Evolutionary conservation across 2,888 invertebrate species (phyloP).

Genomic region (Pasiphila rectangulata): DNA sequence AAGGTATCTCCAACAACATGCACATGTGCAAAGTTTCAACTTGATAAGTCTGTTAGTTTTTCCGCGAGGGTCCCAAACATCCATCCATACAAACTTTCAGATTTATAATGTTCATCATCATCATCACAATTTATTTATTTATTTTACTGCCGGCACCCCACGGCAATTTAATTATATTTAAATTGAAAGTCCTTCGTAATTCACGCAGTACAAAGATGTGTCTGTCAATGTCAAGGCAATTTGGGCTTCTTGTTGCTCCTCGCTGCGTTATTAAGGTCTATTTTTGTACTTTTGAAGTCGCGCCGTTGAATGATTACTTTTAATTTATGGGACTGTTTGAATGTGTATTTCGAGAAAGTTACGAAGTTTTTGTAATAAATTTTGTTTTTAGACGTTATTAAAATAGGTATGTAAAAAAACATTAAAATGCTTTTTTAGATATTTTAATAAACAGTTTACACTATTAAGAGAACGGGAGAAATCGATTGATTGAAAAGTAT

Average conservation of each 20-base stretch:
- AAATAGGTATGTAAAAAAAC: too few species aligned
- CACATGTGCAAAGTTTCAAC: too few species aligned
- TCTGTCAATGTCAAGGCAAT: slow-evolving; percentile 22
- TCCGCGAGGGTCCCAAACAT: too few species aligned
- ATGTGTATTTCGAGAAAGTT: slow-evolving; percentile 1
- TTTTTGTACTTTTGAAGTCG: slow-evolving; percentile 19
- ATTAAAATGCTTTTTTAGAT: background rate
- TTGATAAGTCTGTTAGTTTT: too few species aligned
- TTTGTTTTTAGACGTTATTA: background rate
- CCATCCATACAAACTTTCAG: too few species aligned
- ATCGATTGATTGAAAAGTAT: too few species aligned
- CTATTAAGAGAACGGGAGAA: too few species aligned
- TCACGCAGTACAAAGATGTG: slow-evolving; percentile 12
- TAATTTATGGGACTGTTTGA: slow-evolving; percentile 9
- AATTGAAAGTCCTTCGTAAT: slow-evolving; percentile 2
- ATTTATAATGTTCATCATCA: too few species aligned
- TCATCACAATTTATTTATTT: too few species aligned
- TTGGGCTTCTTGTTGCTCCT: slow-evolving; percentile 9
- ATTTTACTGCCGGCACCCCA: too few species aligned
- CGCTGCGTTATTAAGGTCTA: slow-evolving; percentile 16
- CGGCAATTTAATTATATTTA: too few species aligned
- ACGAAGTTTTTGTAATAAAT: background rate
- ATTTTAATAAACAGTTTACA: background rate
- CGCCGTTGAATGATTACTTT: slow-evolving; percentile 11
- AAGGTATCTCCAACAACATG: too few species aligned